phyloP scores from a whole-genome alignment of 2,113 vertebrate species.

The Aptenodytes patagonicus region DNA sequence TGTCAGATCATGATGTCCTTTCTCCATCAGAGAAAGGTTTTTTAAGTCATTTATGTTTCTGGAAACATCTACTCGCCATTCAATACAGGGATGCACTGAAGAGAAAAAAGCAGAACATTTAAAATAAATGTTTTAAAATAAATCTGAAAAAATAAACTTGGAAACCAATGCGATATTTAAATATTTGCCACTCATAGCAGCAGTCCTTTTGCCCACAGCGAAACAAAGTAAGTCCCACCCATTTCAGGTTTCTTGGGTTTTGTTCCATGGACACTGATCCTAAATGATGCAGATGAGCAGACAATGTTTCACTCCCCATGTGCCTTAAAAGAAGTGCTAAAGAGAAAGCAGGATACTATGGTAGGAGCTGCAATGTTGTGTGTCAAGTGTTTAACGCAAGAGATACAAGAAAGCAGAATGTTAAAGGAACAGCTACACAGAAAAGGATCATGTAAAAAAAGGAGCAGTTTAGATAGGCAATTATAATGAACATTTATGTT shows the following conservation, averaged over 20 bases:
- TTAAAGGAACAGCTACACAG: not conserved
- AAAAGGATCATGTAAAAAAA: not conserved
- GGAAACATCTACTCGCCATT: not conserved
- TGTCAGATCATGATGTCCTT: not conserved
- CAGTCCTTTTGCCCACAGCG: not conserved
- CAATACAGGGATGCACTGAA: not conserved
- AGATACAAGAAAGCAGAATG: constrained; percentile 18
- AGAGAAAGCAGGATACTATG: not conserved
- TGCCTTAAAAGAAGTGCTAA: not conserved
- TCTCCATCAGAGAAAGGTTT: not conserved
- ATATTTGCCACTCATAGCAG: not conserved
- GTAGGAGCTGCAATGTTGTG: not conserved
- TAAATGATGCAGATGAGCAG: not conserved
- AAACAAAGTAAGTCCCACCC: not conserved
- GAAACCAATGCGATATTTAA: not conserved
- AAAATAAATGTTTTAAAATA: not conserved
- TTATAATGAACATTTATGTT: not conserved
- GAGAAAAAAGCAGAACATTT: not conserved
- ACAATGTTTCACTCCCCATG: not conserved
- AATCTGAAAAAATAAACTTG: not conserved
- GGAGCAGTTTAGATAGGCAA: not conserved
- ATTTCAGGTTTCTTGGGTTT: not conserved
- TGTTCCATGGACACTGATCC: not conserved
- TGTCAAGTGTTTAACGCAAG: not conserved
- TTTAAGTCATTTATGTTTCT: not conserved